A percentile compares a stretch with the other conserved stretches of the same genome.
Conservation (phyloP, 2,113 vertebrate genomes). For the Brachypodius melanocephalos region DNA sequence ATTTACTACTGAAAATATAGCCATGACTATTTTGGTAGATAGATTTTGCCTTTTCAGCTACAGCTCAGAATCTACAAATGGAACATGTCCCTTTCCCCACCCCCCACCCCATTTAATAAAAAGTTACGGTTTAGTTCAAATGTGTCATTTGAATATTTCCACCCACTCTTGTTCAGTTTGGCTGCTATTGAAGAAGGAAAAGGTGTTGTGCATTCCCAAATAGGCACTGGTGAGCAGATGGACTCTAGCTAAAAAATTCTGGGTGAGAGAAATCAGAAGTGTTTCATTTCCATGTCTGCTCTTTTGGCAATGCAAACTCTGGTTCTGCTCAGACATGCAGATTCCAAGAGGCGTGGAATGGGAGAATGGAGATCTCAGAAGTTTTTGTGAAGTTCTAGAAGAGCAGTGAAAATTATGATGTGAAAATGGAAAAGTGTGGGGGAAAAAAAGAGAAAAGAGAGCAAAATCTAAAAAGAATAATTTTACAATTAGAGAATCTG, state of each 20-base stretch:
- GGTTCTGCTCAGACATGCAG: not conserved
- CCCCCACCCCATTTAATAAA: conserved; percentile 31
- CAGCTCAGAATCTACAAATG: not conserved
- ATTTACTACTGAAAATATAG: not conserved
- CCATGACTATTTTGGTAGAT: not conserved
- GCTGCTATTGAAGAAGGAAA: conserved; percentile 49
- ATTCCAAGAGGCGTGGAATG: not conserved
- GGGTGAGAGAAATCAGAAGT: conserved; percentile 59
- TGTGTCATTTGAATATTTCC: conserved; percentile 63
- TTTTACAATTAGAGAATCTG: conserved; percentile 1
- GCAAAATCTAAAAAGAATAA: not conserved
- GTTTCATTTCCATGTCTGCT: conserved; percentile 57
- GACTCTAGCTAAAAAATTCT: conserved; percentile 60
- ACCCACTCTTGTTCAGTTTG: conserved; percentile 57
- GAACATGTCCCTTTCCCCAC: not conserved
- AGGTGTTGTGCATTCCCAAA: conserved; percentile 65
- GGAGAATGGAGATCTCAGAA: conserved; percentile 25
- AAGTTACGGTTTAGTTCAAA: conserved; percentile 47
- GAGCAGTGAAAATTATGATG: not conserved
- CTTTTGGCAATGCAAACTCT: conserved; percentile 46
- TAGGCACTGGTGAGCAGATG: conserved; percentile 63
- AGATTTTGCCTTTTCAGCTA: not conserved
- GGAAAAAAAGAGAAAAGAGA: not conserved
- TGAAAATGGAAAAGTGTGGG: not conserved
- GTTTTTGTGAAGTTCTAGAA: conserved; percentile 28